Base-by-base conservation (phyloP, 2,797 vertebrate species). In the Basileuterus tristriatus region DNA sequence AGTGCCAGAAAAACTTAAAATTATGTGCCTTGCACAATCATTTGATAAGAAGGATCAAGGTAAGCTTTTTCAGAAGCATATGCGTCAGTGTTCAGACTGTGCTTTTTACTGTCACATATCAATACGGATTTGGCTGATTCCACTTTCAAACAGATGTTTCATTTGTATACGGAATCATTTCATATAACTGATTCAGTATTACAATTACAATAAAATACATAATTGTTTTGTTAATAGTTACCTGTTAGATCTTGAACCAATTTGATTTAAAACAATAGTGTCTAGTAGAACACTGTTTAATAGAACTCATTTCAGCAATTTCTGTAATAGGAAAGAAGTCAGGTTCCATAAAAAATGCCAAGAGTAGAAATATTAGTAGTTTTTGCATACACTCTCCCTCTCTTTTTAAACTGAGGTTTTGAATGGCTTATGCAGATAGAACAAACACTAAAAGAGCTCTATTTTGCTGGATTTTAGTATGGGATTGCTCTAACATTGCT, bases 211-310 rank as follows among this genome's bases (percentile, higher is more conserved):
- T 53, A 27, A 79, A 84, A 87, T 55, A 10, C 1, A 15, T 15
- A n/a, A 3, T 0, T 0, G 0, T 20, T 30, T 1, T 36, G 64
- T 47, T 27, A 60, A 52, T 63, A 52, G 18, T 17, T 52, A 6
- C 3, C 6, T 65, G 6, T 26, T 76, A 8, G 2, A 21, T 69
- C 12, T 81, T 80, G 77, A 92, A 16, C 5, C 5, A 23, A 19
- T 70, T 68, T 3, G 1, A 67, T 63, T 74, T 74, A 50, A 58
- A n/a, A 69, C 8, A 49, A 5, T 14, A 19, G 13, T 47, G 79
- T 23, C 13, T 81, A n/a, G 15, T 18, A 22, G 20, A 55, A n/a
- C 53, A n/a, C 21, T n/a, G 53, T 15, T 55, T 59, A 91, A 63
- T 7, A 72, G 2, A 6, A 68, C 5, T 5, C 37, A 46, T 43